These are phyloP conservation scores for Ailuropoda melanoleuca DNA, from an alignment of 2,113 vertebrate species.

Conservation along the genomic window DNA sequence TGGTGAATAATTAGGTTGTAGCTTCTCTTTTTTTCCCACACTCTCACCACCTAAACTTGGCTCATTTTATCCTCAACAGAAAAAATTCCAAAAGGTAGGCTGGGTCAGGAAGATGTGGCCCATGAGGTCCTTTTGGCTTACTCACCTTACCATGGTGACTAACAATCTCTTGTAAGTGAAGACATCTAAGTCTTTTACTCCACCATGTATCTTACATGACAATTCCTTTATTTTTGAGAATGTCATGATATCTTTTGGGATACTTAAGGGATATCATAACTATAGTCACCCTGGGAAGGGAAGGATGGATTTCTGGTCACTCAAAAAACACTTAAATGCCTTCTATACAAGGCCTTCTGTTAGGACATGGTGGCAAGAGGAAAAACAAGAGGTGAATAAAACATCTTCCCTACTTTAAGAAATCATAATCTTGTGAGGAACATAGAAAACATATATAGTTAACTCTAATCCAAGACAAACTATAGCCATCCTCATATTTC, in stretches of 20 bases:
- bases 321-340: not conserved
- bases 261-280: not conserved
- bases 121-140: slow-evolving; percentile 8
- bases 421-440: not conserved
- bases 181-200: slow-evolving; percentile 33
- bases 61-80: not conserved
- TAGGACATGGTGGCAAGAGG: not conserved
- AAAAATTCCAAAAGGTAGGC: not conserved
- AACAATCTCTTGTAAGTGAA: not conserved
- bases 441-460: not conserved
- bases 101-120: not conserved
- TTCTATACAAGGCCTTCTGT: not conserved
- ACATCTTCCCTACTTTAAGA: not conserved
- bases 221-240: slow-evolving; percentile 9
- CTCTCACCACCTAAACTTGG: not conserved
- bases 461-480: not conserved
- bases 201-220: not conserved
- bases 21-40: not conserved
- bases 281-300: not conserved
- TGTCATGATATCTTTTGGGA: not conserved
- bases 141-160: not conserved
- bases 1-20: not conserved
- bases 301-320: not conserved
- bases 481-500: not conserved
- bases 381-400: not conserved